Base-by-base conservation (phyloP, 2,113 vertebrate genomes). In the Cyprinodon variegatus region DNA sequence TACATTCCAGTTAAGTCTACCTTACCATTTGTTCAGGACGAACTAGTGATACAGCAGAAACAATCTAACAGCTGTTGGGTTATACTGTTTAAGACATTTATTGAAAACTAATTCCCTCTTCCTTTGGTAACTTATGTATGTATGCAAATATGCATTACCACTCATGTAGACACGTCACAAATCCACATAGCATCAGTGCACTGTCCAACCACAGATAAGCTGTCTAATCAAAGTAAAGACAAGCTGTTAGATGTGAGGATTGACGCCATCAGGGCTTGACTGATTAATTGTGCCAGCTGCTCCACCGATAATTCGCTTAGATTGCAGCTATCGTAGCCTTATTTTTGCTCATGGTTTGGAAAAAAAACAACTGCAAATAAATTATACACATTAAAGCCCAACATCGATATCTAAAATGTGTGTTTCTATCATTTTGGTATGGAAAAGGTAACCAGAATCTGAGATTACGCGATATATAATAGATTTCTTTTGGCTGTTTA, bases 241-340 rank as follows among this genome's bases (percentile, higher is more conserved):
- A 91, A 82, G 85, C 87, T 86, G 89, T 73, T 91, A 76, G 76
- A 85, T 76, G 75, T 76, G 57, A 76, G 73, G 74, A 86, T 85
- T 79, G 81, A 86, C 78, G 83, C 9, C 82, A 89, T 86, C 87
- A 80, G 84, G 85, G 77, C 75, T 77, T 68, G 79, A 86, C 79
- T 89, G 89, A 90, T 90, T 89, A 86, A 87, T 84, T 40, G 68
- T 73, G 78, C 85, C 90, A 84, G 90, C 85, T 89, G 85, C 60
- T 87, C 74, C 43, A 72, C 75, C 82, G 78, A 90, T 87, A 82
- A 77, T 80, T 79, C 78, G 82, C 71, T 79, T 78, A 82, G 84
- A 89, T 77, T 75, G 68, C 80, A 83, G 83, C 79, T 88, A 88
- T 91, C 83, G 83, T 79, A 61, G 69, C 59, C 77, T 91, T 81